Evolutionary conservation across 2,113 vertebrate genomes (phyloP), one percentile per base, ranked within the genome.

Genomic region (Mirza zaza): DNA sequence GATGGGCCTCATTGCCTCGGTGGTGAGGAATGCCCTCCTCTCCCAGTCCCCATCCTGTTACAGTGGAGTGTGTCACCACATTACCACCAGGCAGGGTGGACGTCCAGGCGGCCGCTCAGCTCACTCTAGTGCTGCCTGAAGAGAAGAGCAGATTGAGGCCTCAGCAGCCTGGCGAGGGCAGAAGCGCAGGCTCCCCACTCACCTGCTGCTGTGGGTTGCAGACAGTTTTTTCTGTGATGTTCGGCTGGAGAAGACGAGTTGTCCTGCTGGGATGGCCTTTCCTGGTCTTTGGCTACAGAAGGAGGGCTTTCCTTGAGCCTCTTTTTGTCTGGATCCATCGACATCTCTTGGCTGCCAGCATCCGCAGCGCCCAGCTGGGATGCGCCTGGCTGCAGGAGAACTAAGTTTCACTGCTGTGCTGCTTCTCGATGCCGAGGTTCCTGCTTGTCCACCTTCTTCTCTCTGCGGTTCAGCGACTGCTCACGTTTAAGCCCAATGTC

Each of bases 401-500:
- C 7, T 11, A n/a, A 32, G 15, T 29, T 29, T 79, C 12, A 27
- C 2, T 10, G 55, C 86, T 17, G 2, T 12, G 7, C 32, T 2
- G 5, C n/a, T 45, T 63, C 42, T 71, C 1, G 23, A 10, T 21
- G 23, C 14, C 10, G 11, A 34, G 65, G 32, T 29, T 29, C 71
- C 52, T 14, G 1, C 20, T 12, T 7, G 0, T 34, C 2, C 36
- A 67, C 52, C 34, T 21, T n/a, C 25, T 12, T 59, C 32, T 2
- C 25, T 32, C 20, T 11, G 13, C 32, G 8, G 57, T 70, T 68
- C 4, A 32, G 34, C 57, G 50, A 42, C n/a, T 17, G 55, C 88
- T 52, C 42, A 1, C 0, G 0, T 45, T 63, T 36, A 39, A 3
- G 27, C 7, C 3, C 18, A n/a, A 34, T 0, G 0, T 32, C 71